phyloP scores from a whole-genome alignment of 2,113 vertebrate genomes.

The Gavialis gangeticus region DNA sequence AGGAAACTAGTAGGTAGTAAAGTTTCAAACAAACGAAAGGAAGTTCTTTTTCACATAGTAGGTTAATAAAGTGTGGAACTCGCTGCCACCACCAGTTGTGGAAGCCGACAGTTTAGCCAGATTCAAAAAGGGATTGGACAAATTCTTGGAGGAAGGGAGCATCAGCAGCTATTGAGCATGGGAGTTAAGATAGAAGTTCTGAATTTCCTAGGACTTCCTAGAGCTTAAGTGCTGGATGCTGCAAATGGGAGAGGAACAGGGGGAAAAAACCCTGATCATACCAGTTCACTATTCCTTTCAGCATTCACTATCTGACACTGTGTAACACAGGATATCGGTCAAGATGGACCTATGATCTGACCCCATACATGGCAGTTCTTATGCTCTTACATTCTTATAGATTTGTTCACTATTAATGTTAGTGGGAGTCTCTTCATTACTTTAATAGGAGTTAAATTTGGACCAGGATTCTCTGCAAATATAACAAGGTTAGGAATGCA shows the following conservation, averaged over 20 bases:
- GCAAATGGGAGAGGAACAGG: background rate
- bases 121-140: too few species aligned
- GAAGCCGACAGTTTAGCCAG: too few species aligned
- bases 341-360: too few species aligned
- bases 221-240: background rate
- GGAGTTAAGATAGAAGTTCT: background rate
- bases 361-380: too few species aligned
- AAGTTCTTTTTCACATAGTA: too few species aligned
- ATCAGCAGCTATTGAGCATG: background rate
- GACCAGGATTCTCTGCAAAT: slow-evolving; percentile 11
- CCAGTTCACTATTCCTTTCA: background rate
- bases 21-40: too few species aligned
- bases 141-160: background rate
- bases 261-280: background rate
- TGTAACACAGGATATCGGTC: background rate
- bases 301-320: background rate
- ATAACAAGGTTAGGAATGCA: background rate
- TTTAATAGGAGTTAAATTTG: background rate
- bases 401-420: background rate
- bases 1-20: too few species aligned
- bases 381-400: too few species aligned
- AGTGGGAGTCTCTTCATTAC: background rate
- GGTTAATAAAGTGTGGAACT: too few species aligned
- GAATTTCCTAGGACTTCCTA: background rate
- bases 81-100: background rate